Evolutionary conservation across 2,888 invertebrate genomes (phyloP).

Genomic region (Myopa testacea): DNA sequence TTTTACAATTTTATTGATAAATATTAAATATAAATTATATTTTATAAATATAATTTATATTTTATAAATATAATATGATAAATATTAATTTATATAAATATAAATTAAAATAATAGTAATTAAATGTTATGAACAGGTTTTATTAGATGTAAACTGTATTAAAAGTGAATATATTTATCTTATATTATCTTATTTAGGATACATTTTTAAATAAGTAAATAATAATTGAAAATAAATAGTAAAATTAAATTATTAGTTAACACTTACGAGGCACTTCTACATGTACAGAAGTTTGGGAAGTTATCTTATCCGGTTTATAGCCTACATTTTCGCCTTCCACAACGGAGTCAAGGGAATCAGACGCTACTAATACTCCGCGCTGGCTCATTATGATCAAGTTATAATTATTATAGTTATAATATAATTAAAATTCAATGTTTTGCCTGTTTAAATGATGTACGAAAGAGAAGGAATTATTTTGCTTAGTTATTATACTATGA

Average conservation of each 20-base stretch:
- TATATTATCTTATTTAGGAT: too few relatives aligned
- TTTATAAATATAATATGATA: too few relatives aligned
- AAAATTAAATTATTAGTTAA: neutral
- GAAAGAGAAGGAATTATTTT: neutral
- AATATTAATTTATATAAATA: too few relatives aligned
- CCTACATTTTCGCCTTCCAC: neutral
- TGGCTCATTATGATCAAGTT: slow-evolving; percentile 49
- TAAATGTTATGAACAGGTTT: too few relatives aligned
- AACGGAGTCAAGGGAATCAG: slow-evolving; percentile 43
- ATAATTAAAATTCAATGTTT: neutral
- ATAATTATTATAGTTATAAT: neutral
- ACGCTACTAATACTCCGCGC: slow-evolving; percentile 50
- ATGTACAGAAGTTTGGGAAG: slow-evolving; percentile 1
- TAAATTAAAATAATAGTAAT: too few relatives aligned
- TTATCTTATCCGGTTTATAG: neutral
- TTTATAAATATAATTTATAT: too few relatives aligned
- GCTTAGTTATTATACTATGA: neutral
- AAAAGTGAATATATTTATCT: too few relatives aligned
- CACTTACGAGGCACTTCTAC: slow-evolving; percentile 3
- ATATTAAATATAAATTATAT: too few relatives aligned
- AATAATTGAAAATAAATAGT: too few relatives aligned
- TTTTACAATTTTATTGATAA: too few relatives aligned
- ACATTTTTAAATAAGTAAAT: too few relatives aligned
- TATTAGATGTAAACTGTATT: too few relatives aligned
- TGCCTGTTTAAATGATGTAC: neutral